These are phyloP conservation scores for Phoxinus phoxinus DNA, from an alignment of 2,113 vertebrate genomes.

Conservation along the genomic window DNA sequence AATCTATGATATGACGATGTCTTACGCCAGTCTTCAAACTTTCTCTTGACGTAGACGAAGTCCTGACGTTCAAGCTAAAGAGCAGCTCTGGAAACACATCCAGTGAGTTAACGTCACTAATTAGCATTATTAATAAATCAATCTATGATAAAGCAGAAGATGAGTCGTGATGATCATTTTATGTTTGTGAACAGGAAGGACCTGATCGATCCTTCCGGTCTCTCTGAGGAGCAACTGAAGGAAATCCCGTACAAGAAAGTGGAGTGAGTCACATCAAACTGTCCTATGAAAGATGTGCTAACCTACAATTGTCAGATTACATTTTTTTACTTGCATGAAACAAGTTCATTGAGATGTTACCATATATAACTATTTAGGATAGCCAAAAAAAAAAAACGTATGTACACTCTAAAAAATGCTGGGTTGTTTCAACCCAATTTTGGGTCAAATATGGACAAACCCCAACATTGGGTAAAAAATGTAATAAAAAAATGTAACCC, in stretches of 20 bases:
- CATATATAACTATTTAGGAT: too few species aligned
- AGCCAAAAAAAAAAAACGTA: too few species aligned
- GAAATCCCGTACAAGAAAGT: conserved; percentile 92
- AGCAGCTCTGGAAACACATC: conserved; percentile 90
- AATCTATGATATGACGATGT: neutral
- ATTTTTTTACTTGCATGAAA: too few species aligned
- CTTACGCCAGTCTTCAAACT: neutral
- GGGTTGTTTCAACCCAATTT: too few species aligned
- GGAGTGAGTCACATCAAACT: conserved; percentile 77
- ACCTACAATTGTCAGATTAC: too few species aligned
- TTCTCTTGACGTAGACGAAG: conserved; percentile 79
- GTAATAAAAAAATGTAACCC: too few species aligned
- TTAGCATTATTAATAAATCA: neutral
- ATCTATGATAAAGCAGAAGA: neutral
- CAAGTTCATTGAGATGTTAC: too few species aligned
- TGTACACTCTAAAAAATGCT: too few species aligned
- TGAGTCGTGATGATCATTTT: neutral
- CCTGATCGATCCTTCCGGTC: conserved; percentile 85
- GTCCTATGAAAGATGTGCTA: neutral
- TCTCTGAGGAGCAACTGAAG: conserved; percentile 88
- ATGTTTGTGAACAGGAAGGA: conserved; percentile 78
- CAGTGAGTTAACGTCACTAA: conserved; percentile 78
- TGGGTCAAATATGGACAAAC: too few species aligned
- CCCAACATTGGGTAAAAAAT: too few species aligned
- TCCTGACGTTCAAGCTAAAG: conserved; percentile 89